Evolutionary conservation across 2,797 vertebrate genomes (phyloP).

Genomic region (Lepilemur septentrionalis): DNA sequence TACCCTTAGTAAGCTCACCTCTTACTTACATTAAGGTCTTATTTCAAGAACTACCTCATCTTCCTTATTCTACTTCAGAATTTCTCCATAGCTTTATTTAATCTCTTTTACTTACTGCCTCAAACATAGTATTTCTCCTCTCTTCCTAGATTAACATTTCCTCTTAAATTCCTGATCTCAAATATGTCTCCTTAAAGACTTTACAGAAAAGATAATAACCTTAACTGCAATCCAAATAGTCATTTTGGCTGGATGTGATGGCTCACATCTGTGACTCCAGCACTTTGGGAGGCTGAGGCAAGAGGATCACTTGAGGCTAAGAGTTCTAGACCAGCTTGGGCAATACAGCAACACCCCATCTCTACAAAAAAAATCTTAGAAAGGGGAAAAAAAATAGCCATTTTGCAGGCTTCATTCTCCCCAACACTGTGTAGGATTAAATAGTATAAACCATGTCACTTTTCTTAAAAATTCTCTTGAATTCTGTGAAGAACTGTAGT

Average conservation of each 20-base stretch:
- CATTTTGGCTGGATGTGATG: neutral
- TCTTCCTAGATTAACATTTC: constrained; percentile 45
- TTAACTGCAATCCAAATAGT: neutral
- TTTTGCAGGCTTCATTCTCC: neutral
- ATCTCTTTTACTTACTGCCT: constrained; percentile 19
- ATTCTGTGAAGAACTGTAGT: constrained; percentile 31
- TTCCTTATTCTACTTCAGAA: constrained; percentile 8
- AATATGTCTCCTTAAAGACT: neutral
- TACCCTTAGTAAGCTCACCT: neutral
- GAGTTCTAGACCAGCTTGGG: neutral
- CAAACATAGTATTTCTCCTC: neutral
- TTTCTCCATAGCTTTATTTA: neutral
- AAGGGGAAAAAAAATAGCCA: neutral
- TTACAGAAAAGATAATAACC: neutral
- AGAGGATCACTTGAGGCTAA: neutral
- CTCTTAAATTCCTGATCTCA: constrained; percentile 32
- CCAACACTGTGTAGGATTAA: neutral
- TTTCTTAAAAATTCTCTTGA: constrained; percentile 31
- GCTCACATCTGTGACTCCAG: neutral
- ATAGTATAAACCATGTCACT: neutral
- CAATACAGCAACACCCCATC: neutral
- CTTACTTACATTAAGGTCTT: neutral
- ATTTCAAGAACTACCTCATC: constrained; percentile 20
- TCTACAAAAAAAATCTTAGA: neutral
- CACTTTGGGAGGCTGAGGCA: neutral